phyloP scores from a whole-genome alignment of 2,797 vertebrate genomes.

The Chanos chanos region DNA sequence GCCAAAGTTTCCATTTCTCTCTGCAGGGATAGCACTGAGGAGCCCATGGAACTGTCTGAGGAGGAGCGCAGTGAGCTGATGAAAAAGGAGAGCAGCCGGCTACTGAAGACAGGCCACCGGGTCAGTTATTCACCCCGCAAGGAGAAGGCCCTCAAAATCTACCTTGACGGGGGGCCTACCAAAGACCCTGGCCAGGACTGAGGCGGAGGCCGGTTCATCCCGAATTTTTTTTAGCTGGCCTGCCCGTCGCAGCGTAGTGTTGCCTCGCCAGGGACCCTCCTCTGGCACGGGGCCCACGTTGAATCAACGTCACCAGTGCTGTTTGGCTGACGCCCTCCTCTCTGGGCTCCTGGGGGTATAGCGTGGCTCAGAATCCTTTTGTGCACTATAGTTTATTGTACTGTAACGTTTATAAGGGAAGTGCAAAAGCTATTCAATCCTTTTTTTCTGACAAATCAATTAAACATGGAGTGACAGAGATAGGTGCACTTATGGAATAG shows the following conservation, averaged over 20 bases:
- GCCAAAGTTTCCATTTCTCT: no score
- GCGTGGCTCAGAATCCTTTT: constrained; percentile 83
- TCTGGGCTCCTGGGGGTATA: constrained; percentile 72
- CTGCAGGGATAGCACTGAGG: constrained; percentile 88
- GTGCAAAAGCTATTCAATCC: constrained; percentile 79
- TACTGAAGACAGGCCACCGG: constrained; percentile 95
- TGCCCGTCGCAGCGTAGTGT: constrained; percentile 76
- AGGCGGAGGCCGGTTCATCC: constrained; percentile 54
- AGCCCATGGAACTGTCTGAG: constrained; percentile 89
- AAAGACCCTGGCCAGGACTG: constrained; percentile 95
- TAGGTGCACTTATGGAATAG: constrained; percentile 69
- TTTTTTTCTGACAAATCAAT: constrained; percentile 71
- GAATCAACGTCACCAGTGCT: constrained; percentile 80
- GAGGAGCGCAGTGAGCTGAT: constrained; percentile 94
- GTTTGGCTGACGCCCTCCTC: constrained; percentile 70
- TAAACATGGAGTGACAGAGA: constrained; percentile 65
- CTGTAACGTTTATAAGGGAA: constrained; percentile 98
- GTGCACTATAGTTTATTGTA: constrained; percentile 97
- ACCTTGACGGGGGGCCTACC: constrained; percentile 91
- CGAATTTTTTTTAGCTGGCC: constrained; percentile 55
- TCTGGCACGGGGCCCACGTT: constrained; percentile 61
- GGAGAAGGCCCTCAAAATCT: constrained; percentile 99
- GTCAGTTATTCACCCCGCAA: constrained; percentile 98
- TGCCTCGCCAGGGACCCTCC: constrained; percentile 64
- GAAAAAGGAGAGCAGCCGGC: constrained; percentile 99